Evolutionary conservation across 2,797 vertebrate genomes (phyloP), one percentile per base, ranked within the genome.

Genomic region (Oreonectes daqikongensis): DNA sequence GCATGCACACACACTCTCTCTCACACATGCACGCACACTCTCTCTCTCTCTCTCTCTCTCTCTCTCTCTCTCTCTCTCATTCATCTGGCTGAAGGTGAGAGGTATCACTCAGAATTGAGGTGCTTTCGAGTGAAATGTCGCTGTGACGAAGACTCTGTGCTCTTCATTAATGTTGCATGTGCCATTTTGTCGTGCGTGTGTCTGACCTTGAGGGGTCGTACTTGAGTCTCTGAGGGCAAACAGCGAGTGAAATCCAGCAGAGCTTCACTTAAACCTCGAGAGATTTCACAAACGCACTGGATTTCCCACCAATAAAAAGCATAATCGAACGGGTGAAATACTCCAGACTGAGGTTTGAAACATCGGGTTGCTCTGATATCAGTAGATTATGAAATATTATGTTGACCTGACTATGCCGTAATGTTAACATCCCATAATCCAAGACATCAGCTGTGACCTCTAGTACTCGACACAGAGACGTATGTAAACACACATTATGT

Each of bases 151-250:
- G 67, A 32, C 44, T 59, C 70, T 84, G 77, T 64, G 55, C 42
- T 84, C 79, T 83, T 64, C 80, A 83, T 82, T 66, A 80, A 82
- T 69, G 71, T 40, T 77, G 61, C 65, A 69, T 84, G 60, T 63
- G 69, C 22, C 73, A 68, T 87, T 46, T 82, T 77, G 75, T 35
- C 35, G 64, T 32, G 26, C 52, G 75, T 69, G 42, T 42, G 64
- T 69, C 63, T 48, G 55, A 75, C 78, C 78, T 75, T 69, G 57
- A 46, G 78, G n/a, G 57, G 38, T 74, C 26, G 15, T n/a, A 42
- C 35, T 44, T 4, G 20, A 75, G 22, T 46, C n/a, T 35, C 22
- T 9, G 17, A 28, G 26, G 14, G 24, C 5, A 57, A 30, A 35
- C 1, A 35, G n/a, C 2, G 35, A 35, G 35, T 35, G 8, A 35